phyloP scores from a whole-genome alignment of 1,140 invertebrate genomes.

The Paramacrobiotus metropolitanus region DNA sequence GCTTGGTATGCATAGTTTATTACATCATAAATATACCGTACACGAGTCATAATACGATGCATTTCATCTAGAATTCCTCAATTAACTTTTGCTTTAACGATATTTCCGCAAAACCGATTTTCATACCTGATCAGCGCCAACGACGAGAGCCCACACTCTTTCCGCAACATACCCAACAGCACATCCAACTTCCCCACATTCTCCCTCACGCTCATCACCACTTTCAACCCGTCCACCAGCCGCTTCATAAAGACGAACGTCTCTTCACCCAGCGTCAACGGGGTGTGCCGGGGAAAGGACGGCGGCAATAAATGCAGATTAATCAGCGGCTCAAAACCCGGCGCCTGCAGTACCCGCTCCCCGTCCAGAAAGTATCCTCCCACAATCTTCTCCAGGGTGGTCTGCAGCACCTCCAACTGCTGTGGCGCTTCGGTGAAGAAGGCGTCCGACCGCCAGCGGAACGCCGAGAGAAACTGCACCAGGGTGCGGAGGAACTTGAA shows the following conservation, averaged over 20 bases:
- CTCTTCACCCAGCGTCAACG: conserved; percentile 58
- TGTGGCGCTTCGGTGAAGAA: conserved; percentile 5
- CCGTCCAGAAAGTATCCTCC: background rate
- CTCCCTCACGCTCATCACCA: background rate
- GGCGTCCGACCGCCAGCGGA: background rate
- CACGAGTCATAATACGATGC: too few relatives aligned
- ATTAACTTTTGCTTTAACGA: too few relatives aligned
- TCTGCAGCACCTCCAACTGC: background rate
- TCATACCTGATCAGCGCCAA: too few relatives aligned
- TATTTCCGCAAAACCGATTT: too few relatives aligned
- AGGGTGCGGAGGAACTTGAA: background rate
- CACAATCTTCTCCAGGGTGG: background rate
- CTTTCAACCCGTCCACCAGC: conserved; percentile 40
- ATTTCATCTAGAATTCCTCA: too few relatives aligned
- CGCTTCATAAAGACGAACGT: conserved; percentile 61
- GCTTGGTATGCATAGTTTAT: too few relatives aligned
- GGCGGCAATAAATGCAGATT: conserved; percentile 60
- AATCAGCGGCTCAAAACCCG: conserved; percentile 7
- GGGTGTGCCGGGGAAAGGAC: conserved; percentile 88
- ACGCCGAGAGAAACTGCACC: background rate
- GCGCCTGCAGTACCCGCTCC: conserved; percentile 4
- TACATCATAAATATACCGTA: too few relatives aligned
- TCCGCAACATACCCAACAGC: background rate
- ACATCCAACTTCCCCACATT: background rate
- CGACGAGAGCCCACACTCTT: background rate